Conservation (phyloP, 2,888 invertebrate species). For the Campoletis raptor region DNA sequence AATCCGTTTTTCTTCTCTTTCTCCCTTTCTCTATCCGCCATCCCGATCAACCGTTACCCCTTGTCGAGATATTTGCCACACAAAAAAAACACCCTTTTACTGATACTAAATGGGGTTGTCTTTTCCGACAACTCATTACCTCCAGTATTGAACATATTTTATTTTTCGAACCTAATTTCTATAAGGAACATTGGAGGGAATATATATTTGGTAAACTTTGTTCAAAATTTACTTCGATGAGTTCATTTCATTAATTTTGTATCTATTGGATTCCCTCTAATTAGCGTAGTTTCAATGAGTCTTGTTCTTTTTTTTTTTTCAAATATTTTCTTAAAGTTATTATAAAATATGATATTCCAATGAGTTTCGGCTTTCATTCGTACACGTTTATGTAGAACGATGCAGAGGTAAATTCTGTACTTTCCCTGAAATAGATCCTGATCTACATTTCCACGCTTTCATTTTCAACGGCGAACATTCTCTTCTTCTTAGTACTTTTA, state of each 20-base stretch:
- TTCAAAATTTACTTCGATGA: not conserved
- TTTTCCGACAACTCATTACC: conserved; percentile 33
- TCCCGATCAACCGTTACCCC: not conserved
- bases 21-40: not conserved
- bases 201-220: not conserved
- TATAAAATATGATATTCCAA: not conserved
- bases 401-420: conserved; percentile 26
- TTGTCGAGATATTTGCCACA: conserved; percentile 35
- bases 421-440: not conserved
- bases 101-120: conserved; percentile 48
- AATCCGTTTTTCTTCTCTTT: not conserved
- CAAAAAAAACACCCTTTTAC: conserved; percentile 41
- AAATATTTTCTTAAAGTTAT: not conserved
- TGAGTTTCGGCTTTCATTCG: not conserved
- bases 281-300: not conserved
- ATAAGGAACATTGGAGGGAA: not conserved
- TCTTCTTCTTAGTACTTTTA: not conserved
- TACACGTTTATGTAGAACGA: not conserved
- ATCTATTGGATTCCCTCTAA: not conserved
- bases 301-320: no score
- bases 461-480: conserved; percentile 36
- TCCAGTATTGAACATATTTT: not conserved
- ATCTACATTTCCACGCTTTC: conserved; percentile 60
- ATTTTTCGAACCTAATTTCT: not conserved
- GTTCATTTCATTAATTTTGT: not conserved